phyloP scores from a whole-genome alignment of 2,113 vertebrate species.

The Tupaia chinensis region DNA sequence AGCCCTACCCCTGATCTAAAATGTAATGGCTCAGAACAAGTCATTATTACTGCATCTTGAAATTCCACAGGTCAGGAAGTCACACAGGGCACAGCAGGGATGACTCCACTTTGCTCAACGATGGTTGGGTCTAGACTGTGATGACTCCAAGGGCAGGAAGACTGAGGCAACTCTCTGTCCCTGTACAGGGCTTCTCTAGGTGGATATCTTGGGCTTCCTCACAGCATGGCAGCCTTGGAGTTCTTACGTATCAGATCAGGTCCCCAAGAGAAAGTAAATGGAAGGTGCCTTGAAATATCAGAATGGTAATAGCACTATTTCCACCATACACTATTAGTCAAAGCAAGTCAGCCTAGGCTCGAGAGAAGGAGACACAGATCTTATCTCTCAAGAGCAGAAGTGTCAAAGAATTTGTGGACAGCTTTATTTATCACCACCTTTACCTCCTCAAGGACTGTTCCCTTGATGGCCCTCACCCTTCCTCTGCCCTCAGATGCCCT shows the following conservation, averaged over 20 bases:
- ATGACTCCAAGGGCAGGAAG: too few species aligned
- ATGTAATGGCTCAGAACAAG: not conserved
- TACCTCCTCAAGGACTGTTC: not conserved
- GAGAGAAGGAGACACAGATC: not conserved
- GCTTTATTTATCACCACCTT: not conserved
- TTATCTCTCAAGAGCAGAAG: not conserved
- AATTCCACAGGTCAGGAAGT: not conserved
- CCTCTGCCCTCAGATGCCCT: not conserved
- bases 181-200: not conserved
- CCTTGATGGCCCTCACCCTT: not conserved
- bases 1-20: not conserved
- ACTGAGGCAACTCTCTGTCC: accelerated
- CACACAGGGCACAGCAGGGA: too few species aligned
- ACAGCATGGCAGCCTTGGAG: accelerated
- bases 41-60: not conserved
- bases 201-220: not conserved
- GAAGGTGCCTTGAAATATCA: not conserved
- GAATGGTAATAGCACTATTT: not conserved
- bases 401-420: not conserved
- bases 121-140: accelerated
- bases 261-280: not conserved
- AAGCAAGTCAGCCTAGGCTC: not conserved
- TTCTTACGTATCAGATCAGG: not conserved
- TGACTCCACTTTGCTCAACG: not conserved
- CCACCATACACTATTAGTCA: accelerated